Conservation (phyloP, 1,140 invertebrate genomes). For the Penaeus vannamei region DNA sequence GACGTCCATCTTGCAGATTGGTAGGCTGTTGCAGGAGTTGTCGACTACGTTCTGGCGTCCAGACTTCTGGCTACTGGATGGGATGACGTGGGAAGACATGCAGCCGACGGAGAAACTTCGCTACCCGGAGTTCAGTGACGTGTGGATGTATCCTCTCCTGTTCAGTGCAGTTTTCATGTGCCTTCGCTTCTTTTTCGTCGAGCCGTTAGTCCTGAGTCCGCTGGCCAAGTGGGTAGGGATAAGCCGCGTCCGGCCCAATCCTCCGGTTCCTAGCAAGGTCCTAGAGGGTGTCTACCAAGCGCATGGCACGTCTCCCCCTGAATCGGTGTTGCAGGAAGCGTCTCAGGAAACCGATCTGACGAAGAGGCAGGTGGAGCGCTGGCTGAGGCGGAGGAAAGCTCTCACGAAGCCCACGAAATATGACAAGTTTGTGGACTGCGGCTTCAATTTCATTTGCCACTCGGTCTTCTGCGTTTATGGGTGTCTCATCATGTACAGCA, state of each 20-base stretch:
- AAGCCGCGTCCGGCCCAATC: constrained; percentile 8
- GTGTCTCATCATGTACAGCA: constrained; percentile 89
- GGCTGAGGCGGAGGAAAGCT: constrained; percentile 82
- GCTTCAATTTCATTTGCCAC: constrained; percentile 89
- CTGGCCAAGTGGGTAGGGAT: constrained; percentile 39
- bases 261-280: constrained; percentile 16
- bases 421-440: constrained; percentile 60
- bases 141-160: constrained; percentile 72
- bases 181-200: constrained; percentile 21
- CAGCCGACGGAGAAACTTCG: constrained; percentile 82
- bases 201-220: constrained; percentile 33
- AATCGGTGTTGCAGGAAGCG: constrained; percentile 71
- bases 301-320: constrained; percentile 23
- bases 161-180: constrained; percentile 36
- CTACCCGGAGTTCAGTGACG: constrained; percentile 86
- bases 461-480: constrained; percentile 87
- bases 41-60: constrained; percentile 44
- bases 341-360: constrained; percentile 89
- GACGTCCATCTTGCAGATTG: constrained; percentile 42
- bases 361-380: constrained; percentile 90
- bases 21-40: constrained; percentile 28
- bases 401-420: not conserved
- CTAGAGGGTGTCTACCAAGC: constrained; percentile 34
- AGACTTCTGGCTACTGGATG: constrained; percentile 74
- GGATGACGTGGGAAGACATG: constrained; percentile 90